Base-by-base conservation (phyloP, 2,113 vertebrate genomes). In the Castor canadensis region DNA sequence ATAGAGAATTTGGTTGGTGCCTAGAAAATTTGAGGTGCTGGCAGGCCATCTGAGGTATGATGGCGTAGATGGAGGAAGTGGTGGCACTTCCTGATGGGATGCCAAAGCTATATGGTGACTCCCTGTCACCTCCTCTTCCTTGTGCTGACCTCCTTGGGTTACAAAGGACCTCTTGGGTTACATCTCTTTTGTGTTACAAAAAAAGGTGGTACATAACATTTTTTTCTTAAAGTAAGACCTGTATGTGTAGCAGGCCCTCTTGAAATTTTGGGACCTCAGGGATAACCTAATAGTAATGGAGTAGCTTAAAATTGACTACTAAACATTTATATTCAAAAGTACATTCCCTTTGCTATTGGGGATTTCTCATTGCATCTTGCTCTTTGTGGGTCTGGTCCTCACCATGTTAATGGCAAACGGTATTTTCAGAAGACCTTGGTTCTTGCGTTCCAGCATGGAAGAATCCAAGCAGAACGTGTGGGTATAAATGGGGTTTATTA, bases 101-200 rank as follows among this genome's bases (percentile, higher is more conserved):
- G 28, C 72, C 0, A 3, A 2, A 3, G n/a, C n/a, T 17, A 38
- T n/a, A 0, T 6, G 0, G n/a, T 32, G 8, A 32, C 24, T 35
- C 26, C 28, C 10, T 16, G 12, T n/a, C 0, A 0, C 17, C n/a
- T 24, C 19, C n/a, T n/a, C 10, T n/a, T 19, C 30, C 15, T 2
- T 17, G 32, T 2, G 3, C 62, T 16, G 4, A 35, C 35, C 24
- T 84, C 20, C 8, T 24, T 38, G 20, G 80, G 19, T n/a, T 10
- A 28, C n/a, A n/a, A n/a, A n/a, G n/a, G n/a, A n/a, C n/a, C n/a
- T n/a, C n/a, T n/a, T n/a, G n/a, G n/a, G n/a, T n/a, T n/a, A n/a
- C n/a, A n/a, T n/a, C n/a, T n/a, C n/a, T n/a, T n/a, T n/a, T n/a
- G n/a, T n/a, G n/a, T n/a, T n/a, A 6, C 66, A 12, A 2, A 5